These are phyloP conservation scores for Diorhabda carinulata DNA, from an alignment of 1,140 invertebrate genomes.

Conservation along the genomic window DNA sequence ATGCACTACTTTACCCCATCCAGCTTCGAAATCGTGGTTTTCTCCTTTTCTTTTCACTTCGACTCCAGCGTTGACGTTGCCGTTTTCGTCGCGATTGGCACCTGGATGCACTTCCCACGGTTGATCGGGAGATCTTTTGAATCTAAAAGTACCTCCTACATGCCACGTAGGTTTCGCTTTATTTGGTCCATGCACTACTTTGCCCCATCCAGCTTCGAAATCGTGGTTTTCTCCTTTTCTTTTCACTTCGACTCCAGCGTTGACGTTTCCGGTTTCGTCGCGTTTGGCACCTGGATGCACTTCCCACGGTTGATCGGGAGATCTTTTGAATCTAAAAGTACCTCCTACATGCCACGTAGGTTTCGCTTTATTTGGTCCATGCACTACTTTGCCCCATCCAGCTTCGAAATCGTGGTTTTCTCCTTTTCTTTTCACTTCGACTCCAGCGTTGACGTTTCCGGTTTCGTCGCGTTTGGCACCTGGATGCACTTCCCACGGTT, in stretches of 20 bases:
- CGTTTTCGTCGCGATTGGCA: constrained; percentile 21
- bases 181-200: constrained; percentile 21
- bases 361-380: constrained; percentile 3
- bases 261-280: constrained; percentile 26
- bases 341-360: constrained; percentile 10
- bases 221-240: constrained; percentile 27
- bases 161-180: constrained; percentile 30
- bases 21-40: constrained; percentile 27
- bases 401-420: constrained; percentile 26
- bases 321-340: constrained; percentile 1
- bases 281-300: constrained; percentile 21
- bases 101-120: constrained; percentile 26
- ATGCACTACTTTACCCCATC: constrained; percentile 22
- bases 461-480: constrained; percentile 20
- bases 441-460: constrained; percentile 21
- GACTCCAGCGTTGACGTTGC: constrained; percentile 23
- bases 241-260: constrained; percentile 15
- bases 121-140: constrained; percentile 15
- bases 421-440: constrained; percentile 22
- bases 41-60: constrained; percentile 23
- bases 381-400: constrained; percentile 20
- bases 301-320: constrained; percentile 16
- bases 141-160: constrained; percentile 27
- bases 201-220: constrained; percentile 25
- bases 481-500: constrained; percentile 23